These are phyloP conservation scores for Agrochola macilenta DNA, from an alignment of 2,888 invertebrate species.

Conservation along the genomic window DNA sequence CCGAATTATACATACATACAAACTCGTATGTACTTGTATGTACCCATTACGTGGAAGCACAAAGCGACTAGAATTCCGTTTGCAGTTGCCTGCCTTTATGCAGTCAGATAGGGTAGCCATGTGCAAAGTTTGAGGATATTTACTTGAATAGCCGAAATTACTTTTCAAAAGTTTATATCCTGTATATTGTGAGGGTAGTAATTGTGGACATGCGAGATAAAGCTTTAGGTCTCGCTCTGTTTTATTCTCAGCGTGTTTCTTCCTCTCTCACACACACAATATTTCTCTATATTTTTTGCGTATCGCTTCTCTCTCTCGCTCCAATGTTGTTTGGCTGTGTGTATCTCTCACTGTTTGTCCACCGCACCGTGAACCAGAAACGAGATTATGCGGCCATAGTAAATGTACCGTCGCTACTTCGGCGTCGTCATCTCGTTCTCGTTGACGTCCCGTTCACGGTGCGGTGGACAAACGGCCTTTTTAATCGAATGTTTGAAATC, in stretches of 20 bases:
- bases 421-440: no score
- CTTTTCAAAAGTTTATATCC: slow-evolving; percentile 22
- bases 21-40: slow-evolving; percentile 40
- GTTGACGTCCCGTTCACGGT: no score
- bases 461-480: no score
- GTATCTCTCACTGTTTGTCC: background rate
- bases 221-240: background rate
- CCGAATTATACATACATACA: slow-evolving; percentile 32
- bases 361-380: no score
- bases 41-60: slow-evolving; percentile 68
- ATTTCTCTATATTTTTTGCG: background rate
- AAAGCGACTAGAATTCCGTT: slow-evolving; percentile 74
- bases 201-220: background rate
- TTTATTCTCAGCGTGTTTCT: background rate
- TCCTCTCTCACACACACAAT: background rate
- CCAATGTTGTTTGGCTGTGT: background rate
- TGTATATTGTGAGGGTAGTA: background rate
- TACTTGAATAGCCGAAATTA: slow-evolving; percentile 43
- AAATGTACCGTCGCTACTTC: no score
- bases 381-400: no score
- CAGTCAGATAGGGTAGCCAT: slow-evolving; percentile 63
- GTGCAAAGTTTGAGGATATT: slow-evolving; percentile 40
- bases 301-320: background rate
- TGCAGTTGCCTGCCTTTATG: slow-evolving; percentile 71
- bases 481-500: background rate